These are phyloP conservation scores for Periplaneta americana DNA, from an alignment of 1,140 invertebrate genomes.

Conservation along the genomic window DNA sequence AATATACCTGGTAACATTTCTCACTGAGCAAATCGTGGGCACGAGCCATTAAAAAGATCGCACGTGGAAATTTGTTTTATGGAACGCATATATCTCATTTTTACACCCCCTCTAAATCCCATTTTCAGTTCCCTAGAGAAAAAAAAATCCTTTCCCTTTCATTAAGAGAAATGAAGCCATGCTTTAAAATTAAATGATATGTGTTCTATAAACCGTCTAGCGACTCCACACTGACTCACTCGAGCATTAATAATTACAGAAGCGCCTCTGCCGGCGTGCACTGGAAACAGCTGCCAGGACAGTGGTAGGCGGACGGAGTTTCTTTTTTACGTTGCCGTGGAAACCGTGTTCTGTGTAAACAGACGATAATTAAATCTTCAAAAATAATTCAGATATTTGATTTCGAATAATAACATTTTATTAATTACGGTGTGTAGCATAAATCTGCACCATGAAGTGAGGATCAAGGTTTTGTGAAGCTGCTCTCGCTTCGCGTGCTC, in stretches of 20 bases:
- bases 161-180: background rate
- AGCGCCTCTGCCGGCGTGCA: background rate
- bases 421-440: background rate
- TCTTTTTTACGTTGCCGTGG: background rate
- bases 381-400: background rate
- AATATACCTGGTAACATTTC: background rate
- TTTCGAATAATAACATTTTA: background rate
- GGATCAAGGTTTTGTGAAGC: background rate
- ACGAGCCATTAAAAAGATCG: background rate
- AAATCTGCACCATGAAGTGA: background rate
- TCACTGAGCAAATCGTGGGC: background rate
- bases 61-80: background rate
- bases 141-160: background rate
- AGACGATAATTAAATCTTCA: background rate
- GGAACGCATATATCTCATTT: background rate
- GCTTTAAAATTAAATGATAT: background rate
- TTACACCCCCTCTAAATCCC: background rate
- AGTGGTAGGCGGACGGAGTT: background rate
- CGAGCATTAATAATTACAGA: background rate
- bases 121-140: background rate
- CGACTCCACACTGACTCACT: background rate
- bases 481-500: background rate
- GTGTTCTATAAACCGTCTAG: background rate
- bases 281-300: background rate
- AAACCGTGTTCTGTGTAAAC: background rate